Evolutionary conservation across 2,888 invertebrate species (phyloP), one percentile per base, ranked within the genome.

Genomic region (Athalia cordata): DNA sequence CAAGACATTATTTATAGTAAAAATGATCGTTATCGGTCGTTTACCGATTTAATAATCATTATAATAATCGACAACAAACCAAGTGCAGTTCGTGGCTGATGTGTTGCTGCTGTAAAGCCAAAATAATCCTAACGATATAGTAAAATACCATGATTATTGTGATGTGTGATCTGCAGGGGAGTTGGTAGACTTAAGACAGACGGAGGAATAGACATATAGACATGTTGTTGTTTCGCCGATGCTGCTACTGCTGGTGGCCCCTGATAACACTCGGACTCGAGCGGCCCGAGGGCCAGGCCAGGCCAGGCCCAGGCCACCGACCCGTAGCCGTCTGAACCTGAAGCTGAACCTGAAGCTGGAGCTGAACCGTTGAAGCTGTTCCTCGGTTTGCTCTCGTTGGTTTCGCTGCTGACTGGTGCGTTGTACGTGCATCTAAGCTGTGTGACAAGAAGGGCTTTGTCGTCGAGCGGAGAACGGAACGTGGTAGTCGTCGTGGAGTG

Each of bases 281-380:
- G 64, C 61, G 78, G 78, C 72, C 77, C 80, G 83, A 82, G 81
- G 81, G 81, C 81, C 82, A 82, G 82, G 82, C 52, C 72, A 57
- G 72, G 82, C 72, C 72, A 57, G 72, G 82, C 82, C 83, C 85
- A 85, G 85, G 86, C 84, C 85, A 85, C 83, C 85, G 85, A 85
- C 84, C 85, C 83, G 83, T 82, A 83, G 81, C 84, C 72, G 70
- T 62, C 64, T 64, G 77, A 77, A 62, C 70, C 77, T 77, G 61
- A 72, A 72, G 47, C 47, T 72, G 72, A 72, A 66, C 5, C n/a
- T 59, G 5, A 59, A 64, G 52, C 55, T 68, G 68, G 55, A 52
- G 8, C 29, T 68, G 8, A 68, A 55, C 52, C 68, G 55, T 55
- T 68, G 68, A 68, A 47, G 47, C 67, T n/a, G 55, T 55, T 55